Evolutionary conservation across 2,113 vertebrate genomes (phyloP).

Genomic region (Colaptes auratus): DNA sequence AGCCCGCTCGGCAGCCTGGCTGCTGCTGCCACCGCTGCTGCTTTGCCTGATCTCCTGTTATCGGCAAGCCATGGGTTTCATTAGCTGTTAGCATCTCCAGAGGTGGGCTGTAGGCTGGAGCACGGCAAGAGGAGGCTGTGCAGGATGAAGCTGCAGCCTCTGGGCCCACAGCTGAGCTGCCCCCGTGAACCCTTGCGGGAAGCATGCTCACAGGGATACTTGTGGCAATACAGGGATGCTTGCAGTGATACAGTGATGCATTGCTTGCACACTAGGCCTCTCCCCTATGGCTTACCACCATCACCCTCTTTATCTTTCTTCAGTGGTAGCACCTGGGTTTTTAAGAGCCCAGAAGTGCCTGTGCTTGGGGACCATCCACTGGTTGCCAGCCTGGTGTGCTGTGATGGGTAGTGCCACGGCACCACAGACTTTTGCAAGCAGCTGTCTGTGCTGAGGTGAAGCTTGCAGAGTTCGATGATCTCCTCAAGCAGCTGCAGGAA

Average conservation of each 20-base stretch:
- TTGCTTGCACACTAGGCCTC: background rate
- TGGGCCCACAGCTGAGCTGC: background rate
- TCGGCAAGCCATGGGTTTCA: background rate
- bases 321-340: fast-evolving
- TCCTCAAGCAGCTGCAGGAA: background rate
- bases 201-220: background rate
- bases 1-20: constrained; percentile 66
- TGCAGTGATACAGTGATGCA: fast-evolving
- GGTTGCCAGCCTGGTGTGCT: background rate
- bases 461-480: background rate
- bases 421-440: background rate
- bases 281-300: fast-evolving
- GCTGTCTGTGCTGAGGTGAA: fast-evolving
- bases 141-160: fast-evolving
- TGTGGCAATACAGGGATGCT: background rate
- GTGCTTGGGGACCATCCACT: fast-evolving
- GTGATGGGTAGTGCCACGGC: fast-evolving
- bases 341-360: background rate
- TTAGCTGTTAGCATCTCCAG: background rate
- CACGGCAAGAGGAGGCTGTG: background rate
- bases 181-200: background rate
- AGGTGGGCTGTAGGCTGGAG: background rate
- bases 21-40: constrained; percentile 14
- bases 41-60: background rate
- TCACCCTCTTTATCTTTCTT: background rate